A percentile compares a stretch with the other conserved stretches of the same genome.
These are phyloP conservation scores for Cacatua alba DNA, from an alignment of 2,113 vertebrate genomes.

Conservation along the genomic window DNA sequence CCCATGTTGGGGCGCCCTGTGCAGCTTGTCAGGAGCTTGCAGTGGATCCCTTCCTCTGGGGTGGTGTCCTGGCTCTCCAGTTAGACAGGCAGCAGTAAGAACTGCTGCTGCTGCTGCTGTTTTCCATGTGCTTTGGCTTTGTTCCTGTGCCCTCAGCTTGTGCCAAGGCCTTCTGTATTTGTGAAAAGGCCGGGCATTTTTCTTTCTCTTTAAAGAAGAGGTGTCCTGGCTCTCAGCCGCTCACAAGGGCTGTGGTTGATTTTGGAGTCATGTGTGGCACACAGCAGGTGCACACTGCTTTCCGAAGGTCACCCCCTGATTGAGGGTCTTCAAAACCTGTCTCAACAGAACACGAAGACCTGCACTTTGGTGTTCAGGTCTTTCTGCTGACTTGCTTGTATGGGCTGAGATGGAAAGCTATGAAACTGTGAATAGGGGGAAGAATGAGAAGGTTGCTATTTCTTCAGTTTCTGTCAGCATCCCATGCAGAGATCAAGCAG, in stretches of 20 bases:
- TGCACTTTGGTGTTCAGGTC: not conserved
- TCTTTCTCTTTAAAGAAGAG: slow-evolving; percentile 30
- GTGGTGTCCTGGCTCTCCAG: not conserved
- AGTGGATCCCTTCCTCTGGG: not conserved
- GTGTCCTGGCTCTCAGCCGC: slow-evolving; percentile 27
- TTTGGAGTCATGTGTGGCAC: not conserved
- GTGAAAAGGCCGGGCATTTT: slow-evolving; percentile 40
- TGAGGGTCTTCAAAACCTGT: not conserved
- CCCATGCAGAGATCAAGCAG: not conserved
- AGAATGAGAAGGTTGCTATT: not conserved
- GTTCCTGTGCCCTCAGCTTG: slow-evolving; percentile 42
- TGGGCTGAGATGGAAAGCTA: not conserved
- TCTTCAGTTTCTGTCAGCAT: not conserved
- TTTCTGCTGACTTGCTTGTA: not conserved
- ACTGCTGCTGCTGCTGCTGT: slow-evolving; percentile 34
- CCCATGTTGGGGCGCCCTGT: not conserved
- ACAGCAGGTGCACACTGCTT: not conserved
- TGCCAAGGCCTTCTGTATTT: slow-evolving; percentile 44
- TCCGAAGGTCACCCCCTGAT: not conserved
- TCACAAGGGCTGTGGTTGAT: not conserved
- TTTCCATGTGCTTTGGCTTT: slow-evolving; percentile 54
- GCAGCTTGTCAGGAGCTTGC: not conserved
- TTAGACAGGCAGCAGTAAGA: slow-evolving; percentile 4
- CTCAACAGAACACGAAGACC: not conserved
- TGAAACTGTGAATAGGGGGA: not conserved